Percentiles rank a stretch among this genome's conserved stretches.
Evolutionary conservation across 2,888 invertebrate genomes (phyloP).

Genomic region (Sesamia inferens): DNA sequence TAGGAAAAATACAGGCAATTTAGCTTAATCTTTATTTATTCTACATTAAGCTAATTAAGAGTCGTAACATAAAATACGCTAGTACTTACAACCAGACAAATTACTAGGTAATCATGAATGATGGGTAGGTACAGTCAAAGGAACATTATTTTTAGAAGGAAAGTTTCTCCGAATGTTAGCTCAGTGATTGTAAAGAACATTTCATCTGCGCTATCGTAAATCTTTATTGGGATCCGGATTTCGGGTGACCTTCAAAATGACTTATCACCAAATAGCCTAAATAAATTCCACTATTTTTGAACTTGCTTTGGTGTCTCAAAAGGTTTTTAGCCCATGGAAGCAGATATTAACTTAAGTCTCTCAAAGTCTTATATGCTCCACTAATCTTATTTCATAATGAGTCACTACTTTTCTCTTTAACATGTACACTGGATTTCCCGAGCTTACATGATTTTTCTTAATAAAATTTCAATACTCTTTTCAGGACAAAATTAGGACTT

Average conservation of each 20-base stretch:
- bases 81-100: slow-evolving; percentile 27
- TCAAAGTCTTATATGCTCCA: slow-evolving; percentile 42
- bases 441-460: slow-evolving; percentile 21
- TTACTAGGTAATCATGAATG: slow-evolving; percentile 39
- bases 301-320: slow-evolving; percentile 38
- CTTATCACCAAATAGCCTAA: slow-evolving; percentile 44
- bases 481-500: slow-evolving; percentile 23
- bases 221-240: slow-evolving; percentile 32
- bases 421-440: slow-evolving; percentile 25
- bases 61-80: slow-evolving; percentile 26
- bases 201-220: slow-evolving; percentile 47
- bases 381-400: slow-evolving; percentile 41
- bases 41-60: slow-evolving; percentile 29
- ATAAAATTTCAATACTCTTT: slow-evolving; percentile 33
- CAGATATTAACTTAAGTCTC: slow-evolving; percentile 29
- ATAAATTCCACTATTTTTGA: slow-evolving; percentile 26
- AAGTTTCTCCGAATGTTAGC: slow-evolving; percentile 2
- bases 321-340: slow-evolving; percentile 11
- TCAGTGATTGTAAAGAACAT: slow-evolving; percentile 46
- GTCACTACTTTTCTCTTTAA: slow-evolving; percentile 46
- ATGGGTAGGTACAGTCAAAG: slow-evolving; percentile 12
- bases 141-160: slow-evolving; percentile 10
- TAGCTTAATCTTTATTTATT: slow-evolving; percentile 34
- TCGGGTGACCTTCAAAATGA: slow-evolving; percentile 27
- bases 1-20: slow-evolving; percentile 8